These are phyloP conservation scores for Drosophila acutilabella DNA, from an alignment of 2,888 invertebrate species.

Conservation along the genomic window DNA sequence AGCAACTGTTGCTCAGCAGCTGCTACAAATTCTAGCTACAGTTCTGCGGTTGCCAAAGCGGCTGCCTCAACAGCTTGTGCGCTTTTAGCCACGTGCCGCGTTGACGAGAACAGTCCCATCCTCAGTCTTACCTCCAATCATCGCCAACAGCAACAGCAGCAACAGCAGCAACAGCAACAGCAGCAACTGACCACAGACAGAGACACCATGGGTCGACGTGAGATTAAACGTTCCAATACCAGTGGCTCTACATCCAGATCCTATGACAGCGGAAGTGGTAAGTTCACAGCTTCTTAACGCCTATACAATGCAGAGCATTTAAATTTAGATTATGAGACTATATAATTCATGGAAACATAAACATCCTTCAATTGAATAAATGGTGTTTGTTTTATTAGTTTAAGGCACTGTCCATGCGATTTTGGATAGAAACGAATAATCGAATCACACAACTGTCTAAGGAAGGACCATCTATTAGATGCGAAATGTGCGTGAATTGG, in stretches of 20 bases:
- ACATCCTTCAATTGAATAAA: no score
- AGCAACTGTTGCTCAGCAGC: slow-evolving; percentile 19
- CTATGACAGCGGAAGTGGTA: slow-evolving; percentile 84
- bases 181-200: slow-evolving; percentile 51
- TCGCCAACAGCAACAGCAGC: slow-evolving; percentile 49
- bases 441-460: no score
- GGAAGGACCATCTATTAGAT: no score
- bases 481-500: no score
- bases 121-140: slow-evolving; percentile 19
- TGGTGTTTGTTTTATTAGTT: no score
- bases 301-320: neutral
- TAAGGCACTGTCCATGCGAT: no score
- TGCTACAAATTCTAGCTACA: slow-evolving; percentile 47
- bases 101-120: slow-evolving; percentile 50
- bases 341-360: no score
- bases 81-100: slow-evolving; percentile 72
- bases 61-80: slow-evolving; percentile 71
- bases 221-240: slow-evolving; percentile 85
- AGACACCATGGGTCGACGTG: slow-evolving; percentile 84
- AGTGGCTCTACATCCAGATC: slow-evolving; percentile 83
- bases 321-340: no score
- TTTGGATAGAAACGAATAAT: no score
- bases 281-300: slow-evolving; percentile 55
- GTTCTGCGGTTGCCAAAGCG: slow-evolving; percentile 67
- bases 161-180: slow-evolving; percentile 46